Percentiles rank a stretch among this genome's conserved stretches.
These are phyloP conservation scores for Allygus modestus DNA, from an alignment of 2,888 invertebrate genomes.

Conservation along the genomic window DNA sequence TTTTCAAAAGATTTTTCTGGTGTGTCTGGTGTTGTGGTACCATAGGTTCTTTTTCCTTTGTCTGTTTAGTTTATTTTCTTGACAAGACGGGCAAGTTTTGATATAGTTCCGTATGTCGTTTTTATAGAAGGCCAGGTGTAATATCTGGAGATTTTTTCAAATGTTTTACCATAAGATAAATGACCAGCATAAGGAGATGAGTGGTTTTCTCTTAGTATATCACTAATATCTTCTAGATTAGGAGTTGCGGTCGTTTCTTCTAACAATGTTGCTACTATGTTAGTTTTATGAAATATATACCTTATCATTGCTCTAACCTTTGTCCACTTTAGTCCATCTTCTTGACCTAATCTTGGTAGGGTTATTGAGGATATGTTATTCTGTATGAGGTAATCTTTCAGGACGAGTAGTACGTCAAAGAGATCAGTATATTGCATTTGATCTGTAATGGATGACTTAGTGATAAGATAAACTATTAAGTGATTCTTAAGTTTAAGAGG, in stretches of 20 bases:
- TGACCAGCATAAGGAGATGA: not conserved
- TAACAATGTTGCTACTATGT: not conserved
- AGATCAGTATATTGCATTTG: not conserved
- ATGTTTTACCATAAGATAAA: not conserved
- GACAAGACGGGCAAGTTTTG: not conserved
- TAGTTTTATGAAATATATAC: too few species aligned
- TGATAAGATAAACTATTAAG: not conserved
- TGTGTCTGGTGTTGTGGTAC: not conserved
- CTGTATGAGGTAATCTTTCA: not conserved
- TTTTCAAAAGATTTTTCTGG: not conserved
- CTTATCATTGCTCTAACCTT: too few species aligned
- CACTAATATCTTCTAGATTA: not conserved
- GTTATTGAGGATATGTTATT: not conserved
- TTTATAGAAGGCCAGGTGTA: slow-evolving; percentile 1
- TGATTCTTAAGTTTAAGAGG: not conserved
- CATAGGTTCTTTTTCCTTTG: not conserved
- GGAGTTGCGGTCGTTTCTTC: not conserved
- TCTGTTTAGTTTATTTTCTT: not conserved
- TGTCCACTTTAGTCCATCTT: too few species aligned
- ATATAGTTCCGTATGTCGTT: not conserved
- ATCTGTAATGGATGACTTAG: not conserved
- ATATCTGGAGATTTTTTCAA: not conserved
- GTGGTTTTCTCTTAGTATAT: slow-evolving; percentile 1
- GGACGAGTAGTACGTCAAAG: not conserved
- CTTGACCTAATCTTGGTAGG: too few species aligned